phyloP scores from a whole-genome alignment of 1,140 invertebrate species.

The Riptortus pedestris region DNA sequence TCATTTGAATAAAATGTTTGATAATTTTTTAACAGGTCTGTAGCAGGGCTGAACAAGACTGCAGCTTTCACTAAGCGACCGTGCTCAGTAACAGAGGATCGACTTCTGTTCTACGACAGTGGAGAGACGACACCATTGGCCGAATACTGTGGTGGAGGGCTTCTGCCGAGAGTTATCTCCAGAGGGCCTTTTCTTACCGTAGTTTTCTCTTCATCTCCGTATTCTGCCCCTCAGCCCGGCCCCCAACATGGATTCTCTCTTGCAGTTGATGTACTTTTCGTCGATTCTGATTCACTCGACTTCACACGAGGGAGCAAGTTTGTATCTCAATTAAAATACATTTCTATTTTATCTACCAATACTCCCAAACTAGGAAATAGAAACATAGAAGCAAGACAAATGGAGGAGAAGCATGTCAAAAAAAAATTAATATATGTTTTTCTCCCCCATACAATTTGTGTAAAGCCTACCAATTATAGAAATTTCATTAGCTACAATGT shows the following conservation, averaged over 20 bases:
- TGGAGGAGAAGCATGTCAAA: too few species aligned
- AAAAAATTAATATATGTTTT: too few species aligned
- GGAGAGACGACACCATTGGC: constrained; percentile 57
- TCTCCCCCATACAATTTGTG: too few species aligned
- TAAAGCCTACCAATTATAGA: too few species aligned
- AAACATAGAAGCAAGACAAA: too few species aligned
- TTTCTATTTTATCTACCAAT: too few species aligned
- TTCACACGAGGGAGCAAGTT: constrained; percentile 43
- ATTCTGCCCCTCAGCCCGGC: constrained; percentile 31
- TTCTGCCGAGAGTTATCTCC: constrained; percentile 59
- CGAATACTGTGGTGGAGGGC: constrained; percentile 76
- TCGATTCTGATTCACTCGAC: constrained; percentile 67
- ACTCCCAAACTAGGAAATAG: too few species aligned
- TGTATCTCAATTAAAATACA: too few species aligned
- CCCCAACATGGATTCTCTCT: constrained; percentile 47
- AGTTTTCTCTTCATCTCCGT: constrained; percentile 47
- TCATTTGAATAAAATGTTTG: neutral
- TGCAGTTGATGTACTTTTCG: constrained; percentile 75
- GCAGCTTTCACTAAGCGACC: constrained; percentile 44
- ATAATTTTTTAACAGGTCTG: neutral
- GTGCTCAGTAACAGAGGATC: constrained; percentile 48
- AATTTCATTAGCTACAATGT: too few species aligned
- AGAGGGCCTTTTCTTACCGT: constrained; percentile 73
- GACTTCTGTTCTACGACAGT: constrained; percentile 73
- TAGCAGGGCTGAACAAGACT: constrained; percentile 16